Evolutionary conservation across 2,797 vertebrate species (phyloP), one percentile per base, ranked within the genome.

Genomic region (Vultur gryphus): DNA sequence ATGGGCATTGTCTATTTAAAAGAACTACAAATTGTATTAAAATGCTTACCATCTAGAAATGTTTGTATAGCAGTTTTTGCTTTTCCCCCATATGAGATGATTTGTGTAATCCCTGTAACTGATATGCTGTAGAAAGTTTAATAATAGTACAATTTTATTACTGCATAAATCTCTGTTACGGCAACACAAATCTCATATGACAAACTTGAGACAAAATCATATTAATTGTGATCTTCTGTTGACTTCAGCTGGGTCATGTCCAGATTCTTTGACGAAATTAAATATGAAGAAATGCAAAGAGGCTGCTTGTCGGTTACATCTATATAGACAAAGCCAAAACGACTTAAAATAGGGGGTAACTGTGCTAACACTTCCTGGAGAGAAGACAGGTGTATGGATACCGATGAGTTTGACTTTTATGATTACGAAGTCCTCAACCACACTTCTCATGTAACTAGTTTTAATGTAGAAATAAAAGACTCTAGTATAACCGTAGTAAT

Each of bases 131-230:
- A 72, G 76, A 25, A 85, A 78, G 49, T 85, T 93, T 92, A 95
- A 81, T 89, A 92, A 87, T 67, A 69, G 39, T 78, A 28, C 54
- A 59, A 3, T 84, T 97, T 95, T 96, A 88, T 96, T 96, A 86
- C 54, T 86, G 58, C 54, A 75, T 92, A 75, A 73, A 84, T 94
- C 92, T 95, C 69, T 83, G 20, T 91, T 90, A 81, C 12, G 39
- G 84, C 84, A 92, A 48, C 49, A 33, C 93, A 84, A 94, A 96
- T 92, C 82, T 89, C 76, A 3, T 75, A 24, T 39, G 95, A 92
- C 87, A 97, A 89, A 95, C 89, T 58, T 87, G 54, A 76, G 91
- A 78, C 54, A 92, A 85, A 95, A 89, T 96, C 58, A 17, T 69
- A 52, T 93, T 93, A 95, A 91, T 96, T 70, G 58, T 79, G 48